Conservation (phyloP, 2,797 vertebrate species). For the Leptodactylus fallax region DNA sequence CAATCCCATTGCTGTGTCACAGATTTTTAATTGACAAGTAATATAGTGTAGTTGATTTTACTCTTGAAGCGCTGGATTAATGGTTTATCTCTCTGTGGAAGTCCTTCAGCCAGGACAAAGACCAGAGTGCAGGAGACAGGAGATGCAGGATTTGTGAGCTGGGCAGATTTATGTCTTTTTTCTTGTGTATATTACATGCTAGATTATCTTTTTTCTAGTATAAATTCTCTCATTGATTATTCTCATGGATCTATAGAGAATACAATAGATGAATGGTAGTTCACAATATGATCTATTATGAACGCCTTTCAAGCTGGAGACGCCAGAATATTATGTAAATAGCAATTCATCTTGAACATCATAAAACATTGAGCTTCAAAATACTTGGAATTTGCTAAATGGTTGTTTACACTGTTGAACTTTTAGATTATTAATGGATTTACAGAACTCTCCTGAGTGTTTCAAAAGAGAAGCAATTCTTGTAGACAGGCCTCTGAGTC, state of each 20-base stretch:
- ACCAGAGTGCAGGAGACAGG: too few relatives aligned
- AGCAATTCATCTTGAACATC: conserved; percentile 8
- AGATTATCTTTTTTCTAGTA: too few relatives aligned
- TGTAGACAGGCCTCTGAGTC: not conserved
- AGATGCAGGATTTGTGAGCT: too few relatives aligned
- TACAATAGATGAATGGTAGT: not conserved
- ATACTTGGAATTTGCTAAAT: conserved; percentile 12
- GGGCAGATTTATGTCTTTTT: too few relatives aligned
- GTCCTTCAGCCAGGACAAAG: too few relatives aligned
- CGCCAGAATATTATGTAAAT: not conserved
- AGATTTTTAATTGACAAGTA: too few relatives aligned
- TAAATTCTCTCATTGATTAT: not conserved
- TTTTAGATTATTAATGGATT: conserved; percentile 14
- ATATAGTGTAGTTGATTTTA: too few relatives aligned
- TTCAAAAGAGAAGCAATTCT: conserved; percentile 16
- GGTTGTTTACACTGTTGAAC: conserved; percentile 5
- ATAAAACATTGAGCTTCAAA: not conserved
- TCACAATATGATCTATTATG: conserved; percentile 13
- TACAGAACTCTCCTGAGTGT: conserved; percentile 25
- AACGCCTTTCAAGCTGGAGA: not conserved
- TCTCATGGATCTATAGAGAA: not conserved
- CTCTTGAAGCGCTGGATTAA: too few relatives aligned
- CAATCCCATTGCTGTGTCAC: too few relatives aligned
- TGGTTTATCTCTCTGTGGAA: too few relatives aligned
- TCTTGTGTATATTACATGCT: too few relatives aligned